Conservation (phyloP, 2,888 invertebrate genomes). For the Harpalus rufipes region DNA sequence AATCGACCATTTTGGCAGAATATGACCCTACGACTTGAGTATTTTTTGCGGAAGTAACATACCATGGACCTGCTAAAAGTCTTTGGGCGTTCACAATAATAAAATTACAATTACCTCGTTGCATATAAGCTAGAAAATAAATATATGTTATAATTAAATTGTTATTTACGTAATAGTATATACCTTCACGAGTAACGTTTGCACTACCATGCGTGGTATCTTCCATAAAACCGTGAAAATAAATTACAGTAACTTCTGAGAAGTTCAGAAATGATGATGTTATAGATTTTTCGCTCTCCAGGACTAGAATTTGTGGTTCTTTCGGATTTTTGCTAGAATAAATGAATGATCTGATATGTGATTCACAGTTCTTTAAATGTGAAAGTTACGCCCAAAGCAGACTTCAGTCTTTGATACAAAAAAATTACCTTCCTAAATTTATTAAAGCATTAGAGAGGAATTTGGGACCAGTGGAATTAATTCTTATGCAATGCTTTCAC, state of each 20-base stretch:
- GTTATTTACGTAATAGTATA: not conserved
- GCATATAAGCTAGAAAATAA: conserved; percentile 76
- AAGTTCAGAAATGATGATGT: conserved; percentile 79
- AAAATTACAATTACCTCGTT: conserved; percentile 78
- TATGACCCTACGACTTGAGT: conserved; percentile 79
- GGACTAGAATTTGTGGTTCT: conserved; percentile 75
- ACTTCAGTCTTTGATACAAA: too few relatives aligned
- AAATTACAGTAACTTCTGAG: conserved; percentile 78
- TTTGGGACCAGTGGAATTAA: too few relatives aligned
- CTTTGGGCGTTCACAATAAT: conserved; percentile 79
- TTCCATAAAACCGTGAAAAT: conserved; percentile 81
- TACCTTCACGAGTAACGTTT: conserved; percentile 78
- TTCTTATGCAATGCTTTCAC: too few relatives aligned
- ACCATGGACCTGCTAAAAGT: conserved; percentile 80
- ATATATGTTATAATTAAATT: too few relatives aligned
- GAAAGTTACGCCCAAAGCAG: too few relatives aligned
- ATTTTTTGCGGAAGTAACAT: conserved; percentile 78
- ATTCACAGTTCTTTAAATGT: too few relatives aligned
- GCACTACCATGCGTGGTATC: conserved; percentile 78
- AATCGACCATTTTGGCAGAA: conserved; percentile 79
- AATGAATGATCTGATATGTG: too few relatives aligned
- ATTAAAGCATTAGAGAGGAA: too few relatives aligned
- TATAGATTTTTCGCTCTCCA: conserved; percentile 77
- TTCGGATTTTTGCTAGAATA: conserved; percentile 74
- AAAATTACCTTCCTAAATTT: too few relatives aligned